Base-by-base conservation (phyloP, 1,140 invertebrate genomes). In the Atta colombica region DNA sequence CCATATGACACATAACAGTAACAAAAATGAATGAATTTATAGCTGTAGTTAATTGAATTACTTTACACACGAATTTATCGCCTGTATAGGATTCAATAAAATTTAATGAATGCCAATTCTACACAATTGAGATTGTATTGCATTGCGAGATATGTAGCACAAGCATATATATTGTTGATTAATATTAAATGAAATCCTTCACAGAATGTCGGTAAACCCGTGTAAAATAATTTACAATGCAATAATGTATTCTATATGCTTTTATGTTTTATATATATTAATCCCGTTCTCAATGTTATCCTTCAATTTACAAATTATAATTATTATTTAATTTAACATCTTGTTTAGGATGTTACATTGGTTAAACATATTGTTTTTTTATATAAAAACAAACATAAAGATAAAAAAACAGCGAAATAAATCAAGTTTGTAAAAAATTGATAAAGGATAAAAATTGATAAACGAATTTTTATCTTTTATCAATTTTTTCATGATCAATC, bases 11-110 rank as follows among this genome's bases (percentile, higher is more conserved):
- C 66, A 45, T 88, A 90, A 86, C 68, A 87, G 65, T 81, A 87
- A 92, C 58, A 88, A 87, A 88, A 89, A 66, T 88, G 82, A 91
- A 84, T 91, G 69, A 91, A 89, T 89, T 88, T 89, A 87, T 92
- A 89, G 85, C 78, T 88, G 82, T 93, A 93, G 92, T 89, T 92
- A 89, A 91, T 90, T 91, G 66, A 92, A 91, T 81, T 89, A 89
- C 86, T 85, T 90, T 90, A 90, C 49, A 90, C 84, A 88, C 66
- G 75, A 90, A 72, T 89, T 91, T 89, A 90, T 92, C 85, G 89
- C 84, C 89, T 94, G 91, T 93, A 88, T 94, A 94, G 92, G 89
- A 92, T 91, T 91, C 89, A 93, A 94, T 93, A 92, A 93, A 92
- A 89, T 58, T 51, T 86, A 91, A 89, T 88, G 92, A 91, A 90